Percentiles rank a stretch among this genome's conserved stretches.
phyloP scores from a whole-genome alignment of 2,113 vertebrate genomes.

The Elaphurus davidianus region DNA sequence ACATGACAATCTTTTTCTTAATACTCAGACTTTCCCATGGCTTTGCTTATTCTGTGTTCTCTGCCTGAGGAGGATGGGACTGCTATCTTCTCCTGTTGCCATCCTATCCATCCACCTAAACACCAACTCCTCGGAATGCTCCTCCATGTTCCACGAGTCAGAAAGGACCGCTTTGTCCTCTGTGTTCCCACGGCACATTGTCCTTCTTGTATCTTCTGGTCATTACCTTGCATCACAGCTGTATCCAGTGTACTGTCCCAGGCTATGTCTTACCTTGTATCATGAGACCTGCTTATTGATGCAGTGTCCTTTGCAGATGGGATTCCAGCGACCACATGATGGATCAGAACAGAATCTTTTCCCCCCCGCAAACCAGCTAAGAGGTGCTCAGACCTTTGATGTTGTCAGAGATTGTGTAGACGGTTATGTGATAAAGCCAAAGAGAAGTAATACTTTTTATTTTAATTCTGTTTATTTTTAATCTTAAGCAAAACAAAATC shows the following conservation, averaged over 20 bases:
- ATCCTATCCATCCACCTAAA: neutral
- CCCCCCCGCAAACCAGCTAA: rapidly evolving
- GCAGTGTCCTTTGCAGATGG: neutral
- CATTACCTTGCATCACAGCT: neutral
- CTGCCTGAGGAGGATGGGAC: neutral
- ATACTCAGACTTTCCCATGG: neutral
- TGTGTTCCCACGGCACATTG: neutral
- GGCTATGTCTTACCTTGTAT: neutral
- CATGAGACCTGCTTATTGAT: neutral
- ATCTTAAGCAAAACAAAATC: slow-evolving; percentile 52
- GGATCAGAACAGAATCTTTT: neutral
- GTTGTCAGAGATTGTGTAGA: neutral
- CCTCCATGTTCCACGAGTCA: neutral
- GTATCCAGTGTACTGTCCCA: neutral
- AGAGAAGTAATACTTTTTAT: slow-evolving; percentile 43
- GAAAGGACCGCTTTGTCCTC: rapidly evolving
- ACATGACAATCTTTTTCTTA: neutral
- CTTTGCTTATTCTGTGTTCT: neutral
- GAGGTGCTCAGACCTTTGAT: neutral
- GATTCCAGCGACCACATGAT: neutral
- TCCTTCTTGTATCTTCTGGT: neutral
- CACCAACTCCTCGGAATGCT: neutral
- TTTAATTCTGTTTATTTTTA: slow-evolving; percentile 60
- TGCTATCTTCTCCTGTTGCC: neutral
- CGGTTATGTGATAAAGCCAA: slow-evolving; percentile 10